A percentile compares a stretch with the other conserved stretches of the same genome.
phyloP scores from a whole-genome alignment of 2,888 invertebrate genomes.

The Ctena decussata region DNA sequence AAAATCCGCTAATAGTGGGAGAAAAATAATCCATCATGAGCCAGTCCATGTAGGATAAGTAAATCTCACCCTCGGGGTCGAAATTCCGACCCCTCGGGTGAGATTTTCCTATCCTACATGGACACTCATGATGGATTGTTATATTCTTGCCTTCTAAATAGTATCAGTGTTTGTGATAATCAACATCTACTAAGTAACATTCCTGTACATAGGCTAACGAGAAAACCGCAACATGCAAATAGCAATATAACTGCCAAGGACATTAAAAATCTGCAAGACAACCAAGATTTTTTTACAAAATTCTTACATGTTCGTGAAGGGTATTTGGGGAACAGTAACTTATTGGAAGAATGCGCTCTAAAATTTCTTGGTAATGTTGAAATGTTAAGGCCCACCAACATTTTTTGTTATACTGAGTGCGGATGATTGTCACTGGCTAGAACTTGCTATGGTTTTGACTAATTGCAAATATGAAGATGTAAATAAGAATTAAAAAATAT shows the following conservation, averaged over 20 bases:
- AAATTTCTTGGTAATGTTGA: slow-evolving; percentile 22
- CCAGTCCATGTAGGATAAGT: too few relatives aligned
- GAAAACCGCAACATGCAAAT: neutral
- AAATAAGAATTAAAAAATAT: neutral
- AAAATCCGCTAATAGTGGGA: too few relatives aligned
- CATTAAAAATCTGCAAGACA: too few relatives aligned
- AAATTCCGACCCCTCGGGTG: too few relatives aligned
- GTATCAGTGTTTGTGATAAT: slow-evolving; percentile 25
- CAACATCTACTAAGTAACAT: neutral
- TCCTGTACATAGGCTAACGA: slow-evolving; percentile 10
- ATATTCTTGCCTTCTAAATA: slow-evolving; percentile 26
- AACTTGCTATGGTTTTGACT: too few relatives aligned
- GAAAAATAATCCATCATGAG: too few relatives aligned
- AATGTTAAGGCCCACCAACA: neutral
- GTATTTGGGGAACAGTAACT: slow-evolving; percentile 19
- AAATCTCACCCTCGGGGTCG: too few relatives aligned
- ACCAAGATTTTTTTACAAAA: slow-evolving; percentile 24
- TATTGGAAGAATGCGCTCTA: slow-evolving; percentile 30
- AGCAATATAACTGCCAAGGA: neutral
- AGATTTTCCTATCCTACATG: too few relatives aligned
- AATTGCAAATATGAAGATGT: too few relatives aligned
- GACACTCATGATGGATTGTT: too few relatives aligned
- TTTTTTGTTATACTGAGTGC: too few relatives aligned
- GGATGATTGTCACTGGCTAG: too few relatives aligned
- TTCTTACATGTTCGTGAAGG: slow-evolving; percentile 34